Percentiles rank a stretch among this genome's conserved stretches.
Conservation (phyloP, 2,797 vertebrate genomes). For the Microcaecilia unicolor region DNA sequence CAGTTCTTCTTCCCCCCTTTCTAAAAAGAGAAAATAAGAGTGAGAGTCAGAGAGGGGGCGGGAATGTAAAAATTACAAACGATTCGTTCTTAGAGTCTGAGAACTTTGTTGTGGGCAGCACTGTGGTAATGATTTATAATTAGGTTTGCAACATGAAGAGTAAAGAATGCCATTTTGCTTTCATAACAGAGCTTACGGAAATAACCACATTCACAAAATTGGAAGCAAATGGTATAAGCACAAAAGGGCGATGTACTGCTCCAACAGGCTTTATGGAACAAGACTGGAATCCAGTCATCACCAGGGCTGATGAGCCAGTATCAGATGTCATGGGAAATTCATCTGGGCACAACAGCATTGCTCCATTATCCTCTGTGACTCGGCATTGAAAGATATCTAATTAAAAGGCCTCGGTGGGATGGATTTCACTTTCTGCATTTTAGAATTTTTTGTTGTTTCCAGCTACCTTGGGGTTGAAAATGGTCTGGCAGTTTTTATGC, state of each 20-base stretch:
- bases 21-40: conserved; percentile 44
- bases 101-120: conserved; percentile 66
- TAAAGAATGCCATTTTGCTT: conserved; percentile 81
- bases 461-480: no score
- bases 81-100: conserved; percentile 65
- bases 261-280: no score
- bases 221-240: conserved; percentile 79
- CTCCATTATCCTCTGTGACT: conserved; percentile 51
- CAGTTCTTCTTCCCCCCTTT: conserved; percentile 9
- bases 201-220: conserved; percentile 71
- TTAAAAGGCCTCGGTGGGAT: no score
- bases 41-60: conserved; percentile 42
- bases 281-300: no score
- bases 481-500: no score
- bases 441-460: no score
- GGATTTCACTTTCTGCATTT: no score
- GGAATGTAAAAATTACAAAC: conserved; percentile 47
- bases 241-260: conserved; percentile 53
- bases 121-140: conserved; percentile 65
- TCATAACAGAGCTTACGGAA: conserved; percentile 73
- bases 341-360: conserved; percentile 62
- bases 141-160: conserved; percentile 76
- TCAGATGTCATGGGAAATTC: conserved; percentile 84
- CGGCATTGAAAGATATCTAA: no score
- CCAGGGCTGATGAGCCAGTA: conserved; percentile 70